Percentiles rank a stretch among this genome's conserved stretches.
phyloP scores from a whole-genome alignment of 2,888 invertebrate species.

The Calameuta pallipes region DNA sequence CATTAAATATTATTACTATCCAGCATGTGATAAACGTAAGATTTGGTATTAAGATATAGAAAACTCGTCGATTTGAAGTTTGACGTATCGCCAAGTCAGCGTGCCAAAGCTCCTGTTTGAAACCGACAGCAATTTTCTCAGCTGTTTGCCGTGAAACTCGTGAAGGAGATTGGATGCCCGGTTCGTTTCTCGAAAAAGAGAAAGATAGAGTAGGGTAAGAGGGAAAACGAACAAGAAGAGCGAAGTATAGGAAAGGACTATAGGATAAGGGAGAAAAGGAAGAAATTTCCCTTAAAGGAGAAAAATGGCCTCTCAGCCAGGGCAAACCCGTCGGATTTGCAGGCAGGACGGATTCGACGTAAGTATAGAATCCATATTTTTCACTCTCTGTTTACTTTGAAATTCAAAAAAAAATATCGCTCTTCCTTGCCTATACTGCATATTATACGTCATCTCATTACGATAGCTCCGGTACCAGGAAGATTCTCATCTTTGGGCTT shows the following conservation, averaged over 20 bases:
- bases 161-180: constrained; percentile 48
- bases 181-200: constrained; percentile 9
- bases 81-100: neutral
- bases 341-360: too few species aligned
- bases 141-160: constrained; percentile 48
- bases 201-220: constrained; percentile 1
- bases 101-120: neutral
- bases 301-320: neutral
- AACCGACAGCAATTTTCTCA: constrained; percentile 40
- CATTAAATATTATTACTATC: neutral
- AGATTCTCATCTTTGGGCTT: neutral
- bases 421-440: neutral
- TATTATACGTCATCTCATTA: neutral
- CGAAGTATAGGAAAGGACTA: constrained; percentile 6
- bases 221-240: constrained; percentile 19
- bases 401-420: too few species aligned
- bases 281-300: neutral
- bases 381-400: too few species aligned
- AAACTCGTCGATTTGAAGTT: neutral
- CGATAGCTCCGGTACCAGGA: neutral
- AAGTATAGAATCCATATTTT: too few species aligned
- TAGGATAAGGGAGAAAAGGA: neutral
- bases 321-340: neutral
- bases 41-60: neutral
- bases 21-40: neutral